Conservation (phyloP, 2,888 invertebrate species). For the Peribatodes rhomboidaria region DNA sequence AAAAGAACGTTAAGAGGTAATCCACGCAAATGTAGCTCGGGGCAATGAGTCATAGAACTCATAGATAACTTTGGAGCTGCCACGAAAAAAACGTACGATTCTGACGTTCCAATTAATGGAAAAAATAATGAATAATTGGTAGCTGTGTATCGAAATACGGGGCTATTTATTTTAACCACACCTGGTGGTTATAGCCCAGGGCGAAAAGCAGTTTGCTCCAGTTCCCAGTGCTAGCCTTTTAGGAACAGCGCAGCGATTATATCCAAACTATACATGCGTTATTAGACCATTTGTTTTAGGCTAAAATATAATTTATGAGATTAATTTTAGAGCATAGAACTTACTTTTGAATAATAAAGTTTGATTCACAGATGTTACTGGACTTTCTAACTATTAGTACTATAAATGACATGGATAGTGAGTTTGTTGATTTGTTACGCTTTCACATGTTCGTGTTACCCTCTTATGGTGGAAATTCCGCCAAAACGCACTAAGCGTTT, state of each 20-base stretch:
- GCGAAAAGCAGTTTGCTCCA: constrained; percentile 41
- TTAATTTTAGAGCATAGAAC: not conserved
- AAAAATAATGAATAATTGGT: constrained; percentile 63
- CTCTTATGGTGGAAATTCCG: too few relatives aligned
- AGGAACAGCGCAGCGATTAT: constrained; percentile 39
- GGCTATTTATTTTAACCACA: constrained; percentile 72
- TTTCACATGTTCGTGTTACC: too few relatives aligned
- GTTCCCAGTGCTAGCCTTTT: constrained; percentile 39
- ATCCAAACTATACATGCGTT: constrained; percentile 30
- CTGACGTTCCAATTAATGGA: constrained; percentile 72
- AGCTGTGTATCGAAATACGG: constrained; percentile 59
- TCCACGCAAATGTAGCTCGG: constrained; percentile 49
- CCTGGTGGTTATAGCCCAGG: constrained; percentile 61
- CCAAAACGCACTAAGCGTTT: too few relatives aligned
- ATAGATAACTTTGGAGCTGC: constrained; percentile 58
- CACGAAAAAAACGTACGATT: constrained; percentile 61
- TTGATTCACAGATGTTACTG: too few relatives aligned
- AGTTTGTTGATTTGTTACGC: too few relatives aligned
- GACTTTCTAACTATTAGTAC: too few relatives aligned
- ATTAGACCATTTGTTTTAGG: constrained; percentile 20
- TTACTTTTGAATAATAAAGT: too few relatives aligned
- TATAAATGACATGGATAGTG: too few relatives aligned
- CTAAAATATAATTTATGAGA: not conserved
- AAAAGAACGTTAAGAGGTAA: constrained; percentile 57
- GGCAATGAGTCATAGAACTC: constrained; percentile 59